Conservation (phyloP, 2,797 vertebrate genomes). For the Moxostoma hubbsi region DNA sequence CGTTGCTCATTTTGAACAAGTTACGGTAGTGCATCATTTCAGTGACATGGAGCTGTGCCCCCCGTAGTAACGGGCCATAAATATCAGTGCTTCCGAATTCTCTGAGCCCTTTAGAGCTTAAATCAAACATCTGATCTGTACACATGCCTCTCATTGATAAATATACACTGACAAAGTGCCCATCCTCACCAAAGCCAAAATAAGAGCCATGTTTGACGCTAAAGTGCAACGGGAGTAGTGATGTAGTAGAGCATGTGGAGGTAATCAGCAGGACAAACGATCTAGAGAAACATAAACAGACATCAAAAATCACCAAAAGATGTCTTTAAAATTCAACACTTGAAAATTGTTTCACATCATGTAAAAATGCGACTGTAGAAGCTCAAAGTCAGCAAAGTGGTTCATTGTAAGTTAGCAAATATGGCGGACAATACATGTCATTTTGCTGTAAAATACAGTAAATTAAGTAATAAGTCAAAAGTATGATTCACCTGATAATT, state of each 20-base stretch:
- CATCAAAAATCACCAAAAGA: not conserved
- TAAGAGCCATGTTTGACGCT: not conserved
- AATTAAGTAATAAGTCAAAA: no score
- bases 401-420: no score
- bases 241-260: constrained; percentile 88
- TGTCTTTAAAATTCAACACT: no score
- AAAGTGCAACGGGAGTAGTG: constrained; percentile 72
- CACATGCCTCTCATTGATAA: not conserved
- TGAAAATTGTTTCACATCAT: no score
- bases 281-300: constrained; percentile 60
- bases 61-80: not conserved
- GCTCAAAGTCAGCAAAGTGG: no score
- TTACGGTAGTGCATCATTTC: constrained; percentile 2
- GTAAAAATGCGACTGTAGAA: no score
- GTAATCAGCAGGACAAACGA: constrained; percentile 82
- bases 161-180: constrained; percentile 21
- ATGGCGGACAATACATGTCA: no score
- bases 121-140: not conserved
- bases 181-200: not conserved
- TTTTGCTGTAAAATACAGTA: no score
- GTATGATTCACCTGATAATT: no score
- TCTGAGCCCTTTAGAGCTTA: not conserved
- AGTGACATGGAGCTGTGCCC: no score
- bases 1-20: constrained; percentile 5
- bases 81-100: not conserved